Base-by-base conservation (phyloP, 2,888 invertebrate species). In the Asteroscopus sphinx region DNA sequence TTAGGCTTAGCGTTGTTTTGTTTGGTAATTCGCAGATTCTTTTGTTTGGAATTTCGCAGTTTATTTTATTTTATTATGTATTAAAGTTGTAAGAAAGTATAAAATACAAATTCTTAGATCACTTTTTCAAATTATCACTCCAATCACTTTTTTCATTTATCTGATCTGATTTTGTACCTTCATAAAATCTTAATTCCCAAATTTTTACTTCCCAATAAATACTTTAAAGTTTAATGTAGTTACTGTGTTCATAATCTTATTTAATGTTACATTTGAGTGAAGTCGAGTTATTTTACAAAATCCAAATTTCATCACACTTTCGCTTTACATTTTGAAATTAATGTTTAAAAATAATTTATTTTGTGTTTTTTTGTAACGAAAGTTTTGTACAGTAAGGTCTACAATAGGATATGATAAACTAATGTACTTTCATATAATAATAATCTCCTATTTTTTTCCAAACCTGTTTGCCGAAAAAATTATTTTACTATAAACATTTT, bases 31-130 rank as follows among this genome's bases (percentile, higher is more conserved):
- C 51, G 65, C 70, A 36, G 65, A 57, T 69, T 47, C 33, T 57
- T 67, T 59, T 68, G 65, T 73, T 73, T 70, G 57, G 53, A 44
- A 52, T 36, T 49, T 69, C 51, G 65, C 70, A 36, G 65, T 33
- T 57, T 67, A 57, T 70, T 68, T 35, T 55, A 63, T 40, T 40
- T 48, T 42, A 28, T 51, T 51, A 25, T 53, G 32, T 52, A 45
- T 48, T 16, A 33, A 35, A 13, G 17, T 41, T 26, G 5, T 33
- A 8, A 32, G 25, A 8, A 48, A 48, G 15, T 37, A 21, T 16
- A 4, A 26, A 37, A 48, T 44, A 21, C 5, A 39, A 13, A 28
- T 25, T 17, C 12, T 16, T 41, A 6, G 21, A 15, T 13, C 9
- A n/a, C 3, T 21, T 33, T 17, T 17, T 9, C 11, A 45, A 35